Conservation (phyloP, 2,113 vertebrate species). For the Epinephelus cyanopodus region DNA sequence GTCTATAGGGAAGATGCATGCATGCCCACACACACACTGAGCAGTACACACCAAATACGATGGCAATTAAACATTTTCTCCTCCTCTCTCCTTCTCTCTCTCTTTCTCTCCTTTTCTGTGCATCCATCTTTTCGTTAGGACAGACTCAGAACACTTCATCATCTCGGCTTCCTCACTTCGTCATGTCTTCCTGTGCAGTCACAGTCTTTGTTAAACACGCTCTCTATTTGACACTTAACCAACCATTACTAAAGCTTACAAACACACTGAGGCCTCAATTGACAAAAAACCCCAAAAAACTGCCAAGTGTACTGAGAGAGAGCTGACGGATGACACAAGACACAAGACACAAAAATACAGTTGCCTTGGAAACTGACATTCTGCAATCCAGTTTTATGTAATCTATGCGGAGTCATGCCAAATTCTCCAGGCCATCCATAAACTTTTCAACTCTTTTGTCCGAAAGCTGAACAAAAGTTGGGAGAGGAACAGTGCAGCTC, state of each 20-base stretch:
- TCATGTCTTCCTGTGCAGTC: slow-evolving; percentile 11
- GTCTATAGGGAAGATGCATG: not conserved
- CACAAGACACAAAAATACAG: slow-evolving; percentile 61
- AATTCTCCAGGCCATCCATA: slow-evolving; percentile 40
- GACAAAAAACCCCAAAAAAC: slow-evolving; percentile 33
- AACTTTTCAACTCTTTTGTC: slow-evolving; percentile 63
- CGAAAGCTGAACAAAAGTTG: not conserved
- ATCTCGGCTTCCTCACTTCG: slow-evolving; percentile 3
- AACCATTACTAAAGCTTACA: slow-evolving; percentile 27
- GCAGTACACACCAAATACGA: not conserved
- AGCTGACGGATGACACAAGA: slow-evolving; percentile 51
- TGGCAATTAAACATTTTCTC: not conserved
- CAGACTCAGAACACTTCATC: slow-evolving; percentile 5
- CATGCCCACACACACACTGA: slow-evolving; percentile 6
- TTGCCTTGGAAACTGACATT: slow-evolving; percentile 76
- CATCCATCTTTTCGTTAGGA: not conserved
- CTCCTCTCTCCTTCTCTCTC: too few relatives aligned
- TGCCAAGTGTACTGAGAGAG: slow-evolving; percentile 31
- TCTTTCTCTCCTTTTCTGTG: not conserved
- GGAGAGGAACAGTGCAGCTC: not conserved
- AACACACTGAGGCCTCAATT: slow-evolving; percentile 37
- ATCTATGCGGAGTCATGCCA: slow-evolving; percentile 51
- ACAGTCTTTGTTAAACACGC: slow-evolving; percentile 13
- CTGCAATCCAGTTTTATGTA: slow-evolving; percentile 66
- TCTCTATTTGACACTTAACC: slow-evolving; percentile 38